Conservation (phyloP, 2,888 invertebrate species). For the Amiota minor region DNA sequence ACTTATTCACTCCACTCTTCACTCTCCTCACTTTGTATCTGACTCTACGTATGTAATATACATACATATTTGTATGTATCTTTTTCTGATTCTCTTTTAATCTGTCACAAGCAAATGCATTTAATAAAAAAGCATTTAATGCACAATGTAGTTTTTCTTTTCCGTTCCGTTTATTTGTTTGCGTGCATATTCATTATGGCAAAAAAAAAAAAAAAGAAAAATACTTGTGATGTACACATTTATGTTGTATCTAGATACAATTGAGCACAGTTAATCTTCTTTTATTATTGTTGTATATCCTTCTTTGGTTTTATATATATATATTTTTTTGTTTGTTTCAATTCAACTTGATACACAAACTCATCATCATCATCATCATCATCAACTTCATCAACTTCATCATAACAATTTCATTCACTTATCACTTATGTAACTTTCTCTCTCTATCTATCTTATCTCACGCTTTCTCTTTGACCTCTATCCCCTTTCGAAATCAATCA, state of each 20-base stretch:
- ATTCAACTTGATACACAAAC: no score
- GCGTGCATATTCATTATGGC: no score
- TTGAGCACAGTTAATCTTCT: not conserved
- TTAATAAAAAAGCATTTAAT: no score
- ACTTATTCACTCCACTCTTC: not conserved
- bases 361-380: not conserved
- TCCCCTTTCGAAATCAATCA: conserved; percentile 33
- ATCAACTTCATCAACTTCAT: not conserved
- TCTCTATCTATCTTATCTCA: conserved; percentile 6
- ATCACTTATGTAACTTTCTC: not conserved
- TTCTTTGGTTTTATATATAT: not conserved
- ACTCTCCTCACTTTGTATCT: no score
- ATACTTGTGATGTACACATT: no score
- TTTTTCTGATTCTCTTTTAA: no score
- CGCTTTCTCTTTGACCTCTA: not conserved
- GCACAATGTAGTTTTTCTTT: no score
- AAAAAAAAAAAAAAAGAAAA: no score
- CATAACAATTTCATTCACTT: not conserved
- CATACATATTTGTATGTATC: no score
- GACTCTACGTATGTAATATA: no score
- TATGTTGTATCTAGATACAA: conserved; percentile 17
- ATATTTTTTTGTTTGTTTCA: not conserved
- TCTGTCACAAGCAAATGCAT: no score
- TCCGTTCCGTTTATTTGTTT: no score
- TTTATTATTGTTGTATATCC: not conserved